Evolutionary conservation across 2,113 vertebrate genomes (phyloP).

Genomic region (Peucedramus taeniatus): DNA sequence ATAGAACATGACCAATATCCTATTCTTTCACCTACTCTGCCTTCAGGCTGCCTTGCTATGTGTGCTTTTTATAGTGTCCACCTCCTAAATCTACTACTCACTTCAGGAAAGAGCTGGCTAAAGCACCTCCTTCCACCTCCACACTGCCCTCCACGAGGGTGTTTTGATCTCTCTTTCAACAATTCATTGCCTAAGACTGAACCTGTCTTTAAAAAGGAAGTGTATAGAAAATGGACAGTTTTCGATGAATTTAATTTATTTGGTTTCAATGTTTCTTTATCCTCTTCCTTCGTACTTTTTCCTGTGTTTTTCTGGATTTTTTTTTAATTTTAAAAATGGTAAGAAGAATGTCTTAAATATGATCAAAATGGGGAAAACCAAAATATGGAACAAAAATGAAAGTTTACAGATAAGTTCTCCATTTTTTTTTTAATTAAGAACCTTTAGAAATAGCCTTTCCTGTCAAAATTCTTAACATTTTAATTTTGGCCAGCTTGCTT

Average conservation of each 20-base stretch:
- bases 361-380: neutral
- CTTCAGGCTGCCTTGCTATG: neutral
- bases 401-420: neutral
- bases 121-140: neutral
- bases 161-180: neutral
- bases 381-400: neutral
- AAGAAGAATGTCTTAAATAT: neutral
- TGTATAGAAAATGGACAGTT: neutral
- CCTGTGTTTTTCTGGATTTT: neutral
- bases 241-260: neutral
- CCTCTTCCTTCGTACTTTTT: neutral
- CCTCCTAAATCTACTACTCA: neutral
- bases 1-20: neutral
- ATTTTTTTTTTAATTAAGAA: neutral
- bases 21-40: neutral
- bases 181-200: neutral
- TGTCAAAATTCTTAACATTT: neutral
- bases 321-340: neutral
- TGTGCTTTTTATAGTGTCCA: neutral
- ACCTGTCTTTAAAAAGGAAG: neutral
- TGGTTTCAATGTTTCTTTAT: neutral
- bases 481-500: neutral
- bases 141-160: neutral
- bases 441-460: neutral
- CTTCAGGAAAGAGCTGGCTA: neutral